Conservation (phyloP, 2,797 vertebrate genomes). For the Chromis chromis region DNA sequence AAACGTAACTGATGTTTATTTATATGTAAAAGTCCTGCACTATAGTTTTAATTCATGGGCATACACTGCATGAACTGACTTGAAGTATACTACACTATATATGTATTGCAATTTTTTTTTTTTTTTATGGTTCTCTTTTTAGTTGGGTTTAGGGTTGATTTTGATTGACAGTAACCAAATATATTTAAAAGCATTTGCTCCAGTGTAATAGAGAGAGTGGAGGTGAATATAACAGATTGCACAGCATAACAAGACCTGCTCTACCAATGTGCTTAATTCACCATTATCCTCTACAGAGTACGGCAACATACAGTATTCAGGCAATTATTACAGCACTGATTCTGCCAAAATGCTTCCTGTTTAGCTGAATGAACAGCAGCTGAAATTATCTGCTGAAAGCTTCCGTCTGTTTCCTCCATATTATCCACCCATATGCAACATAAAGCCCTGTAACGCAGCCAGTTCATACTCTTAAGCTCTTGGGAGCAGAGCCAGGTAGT, state of each 20-base stretch:
- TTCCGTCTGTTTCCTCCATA: constrained; percentile 43
- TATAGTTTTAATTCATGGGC: too few species aligned
- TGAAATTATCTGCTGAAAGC: constrained; percentile 47
- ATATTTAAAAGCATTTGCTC: neutral
- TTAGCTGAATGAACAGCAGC: constrained; percentile 42
- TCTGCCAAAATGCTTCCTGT: constrained; percentile 44
- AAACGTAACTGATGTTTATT: too few species aligned
- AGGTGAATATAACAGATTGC: constrained; percentile 14
- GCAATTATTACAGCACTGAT: constrained; percentile 26
- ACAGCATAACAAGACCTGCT: constrained; percentile 14
- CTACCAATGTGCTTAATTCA: constrained; percentile 14
- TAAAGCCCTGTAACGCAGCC: constrained; percentile 37
- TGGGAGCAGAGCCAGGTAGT: constrained; percentile 33
- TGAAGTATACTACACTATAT: neutral
- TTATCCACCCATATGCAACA: constrained; percentile 33
- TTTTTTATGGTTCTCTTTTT: neutral
- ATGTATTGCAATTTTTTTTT: neutral
- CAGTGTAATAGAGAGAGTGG: neutral
- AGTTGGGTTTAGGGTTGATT: neutral
- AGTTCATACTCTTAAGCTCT: neutral
- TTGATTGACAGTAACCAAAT: neutral
- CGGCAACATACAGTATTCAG: constrained; percentile 25
- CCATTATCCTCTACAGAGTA: constrained; percentile 1
- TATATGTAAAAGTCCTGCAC: too few species aligned
- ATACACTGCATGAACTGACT: too few species aligned